Percentiles rank a stretch among this genome's conserved stretches.
These are phyloP conservation scores for Paedocypris sp. DNA, from an alignment of 2,113 vertebrate genomes.

Conservation along the genomic window DNA sequence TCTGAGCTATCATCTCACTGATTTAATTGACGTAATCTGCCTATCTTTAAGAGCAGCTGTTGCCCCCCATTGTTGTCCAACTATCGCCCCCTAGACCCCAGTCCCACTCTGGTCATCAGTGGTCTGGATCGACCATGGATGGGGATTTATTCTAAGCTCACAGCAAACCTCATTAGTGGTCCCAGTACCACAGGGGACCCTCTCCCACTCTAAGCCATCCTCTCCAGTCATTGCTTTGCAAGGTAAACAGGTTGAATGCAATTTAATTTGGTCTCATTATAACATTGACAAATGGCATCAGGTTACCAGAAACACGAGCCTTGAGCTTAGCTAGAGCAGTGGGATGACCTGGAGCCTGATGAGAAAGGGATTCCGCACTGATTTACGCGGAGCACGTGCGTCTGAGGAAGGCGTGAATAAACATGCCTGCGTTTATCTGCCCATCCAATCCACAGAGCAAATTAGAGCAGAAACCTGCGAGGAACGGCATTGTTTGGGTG, in stretches of 20 bases:
- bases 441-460: slow-evolving; percentile 39
- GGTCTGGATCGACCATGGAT: too few relatives aligned
- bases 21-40: too few relatives aligned
- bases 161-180: slow-evolving; percentile 1
- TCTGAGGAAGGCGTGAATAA: slow-evolving; percentile 27
- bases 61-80: too few relatives aligned
- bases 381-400: not conserved
- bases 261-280: slow-evolving; percentile 59
- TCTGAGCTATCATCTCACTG: not conserved
- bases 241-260: slow-evolving; percentile 55
- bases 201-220: not conserved
- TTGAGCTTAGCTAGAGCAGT: slow-evolving; percentile 34
- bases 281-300: slow-evolving; percentile 28
- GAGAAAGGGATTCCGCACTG: not conserved
- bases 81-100: not conserved
- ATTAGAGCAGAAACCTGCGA: slow-evolving; percentile 34
- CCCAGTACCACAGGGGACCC: not conserved
- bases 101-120: too few relatives aligned
- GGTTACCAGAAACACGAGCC: slow-evolving; percentile 1
- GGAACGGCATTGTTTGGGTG: not conserved
- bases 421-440: slow-evolving; percentile 35
- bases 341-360: slow-evolving; percentile 9
- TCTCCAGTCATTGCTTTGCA: slow-evolving; percentile 51
- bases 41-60: too few relatives aligned
- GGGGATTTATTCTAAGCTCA: slow-evolving; percentile 23